phyloP scores from a whole-genome alignment of 2,113 vertebrate genomes.

The Tyto alba region DNA sequence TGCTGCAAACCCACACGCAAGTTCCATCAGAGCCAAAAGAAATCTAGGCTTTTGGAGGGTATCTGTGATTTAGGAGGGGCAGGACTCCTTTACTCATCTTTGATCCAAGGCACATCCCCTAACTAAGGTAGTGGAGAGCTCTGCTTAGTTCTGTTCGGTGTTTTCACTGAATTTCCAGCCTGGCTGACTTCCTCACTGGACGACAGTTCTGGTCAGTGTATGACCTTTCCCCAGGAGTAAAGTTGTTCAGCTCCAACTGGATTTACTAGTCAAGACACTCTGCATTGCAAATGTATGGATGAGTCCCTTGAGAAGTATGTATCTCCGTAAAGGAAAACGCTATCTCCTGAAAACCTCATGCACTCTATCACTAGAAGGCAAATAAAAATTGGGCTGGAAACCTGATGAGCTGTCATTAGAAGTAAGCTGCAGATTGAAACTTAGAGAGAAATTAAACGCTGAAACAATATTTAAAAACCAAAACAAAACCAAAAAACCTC shows the following conservation, averaged over 20 bases:
- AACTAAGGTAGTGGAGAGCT: neutral
- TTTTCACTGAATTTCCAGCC: neutral
- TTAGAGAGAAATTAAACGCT: neutral
- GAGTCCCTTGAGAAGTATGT: neutral
- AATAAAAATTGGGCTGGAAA: neutral
- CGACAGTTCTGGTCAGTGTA: rapidly evolving
- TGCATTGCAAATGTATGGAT: neutral
- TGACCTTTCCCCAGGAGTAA: neutral
- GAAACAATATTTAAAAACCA: neutral
- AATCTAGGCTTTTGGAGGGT: neutral
- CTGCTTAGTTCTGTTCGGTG: neutral
- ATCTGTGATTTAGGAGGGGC: neutral
- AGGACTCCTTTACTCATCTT: neutral
- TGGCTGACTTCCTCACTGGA: neutral
- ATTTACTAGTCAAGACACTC: neutral
- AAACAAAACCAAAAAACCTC: neutral
- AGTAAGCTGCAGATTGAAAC: neutral
- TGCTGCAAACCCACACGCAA: neutral
- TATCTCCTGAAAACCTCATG: neutral
- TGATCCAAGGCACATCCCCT: neutral
- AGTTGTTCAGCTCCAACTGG: neutral
- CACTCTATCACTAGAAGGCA: neutral
- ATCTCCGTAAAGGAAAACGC: neutral
- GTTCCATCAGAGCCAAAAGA: neutral
- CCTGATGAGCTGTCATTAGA: neutral